A percentile compares a stretch with the other conserved stretches of the same genome.
Conservation (phyloP, 2,888 invertebrate genomes). For the Pycnomerus fuliginosus region DNA sequence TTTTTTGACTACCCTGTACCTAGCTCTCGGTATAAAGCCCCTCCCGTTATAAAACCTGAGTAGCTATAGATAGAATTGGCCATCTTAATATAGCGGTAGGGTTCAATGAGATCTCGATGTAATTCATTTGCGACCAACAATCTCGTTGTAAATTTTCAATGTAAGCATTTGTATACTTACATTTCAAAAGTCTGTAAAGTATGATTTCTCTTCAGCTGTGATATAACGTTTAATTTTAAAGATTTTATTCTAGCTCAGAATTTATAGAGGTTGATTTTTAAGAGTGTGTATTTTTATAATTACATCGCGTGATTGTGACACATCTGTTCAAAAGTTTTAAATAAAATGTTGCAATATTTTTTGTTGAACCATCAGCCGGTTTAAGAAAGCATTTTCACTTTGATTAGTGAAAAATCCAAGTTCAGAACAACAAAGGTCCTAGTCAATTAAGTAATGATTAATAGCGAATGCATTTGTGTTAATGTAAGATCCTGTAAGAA, state of each 20-base stretch:
- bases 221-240: conserved; percentile 19
- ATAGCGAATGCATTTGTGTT: conserved; percentile 21
- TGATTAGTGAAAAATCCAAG: conserved; percentile 12
- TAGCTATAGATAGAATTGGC: no score
- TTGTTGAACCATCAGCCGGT: conserved; percentile 8
- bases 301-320: conserved; percentile 1
- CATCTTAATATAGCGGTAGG: no score
- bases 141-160: no score
- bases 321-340: background rate
- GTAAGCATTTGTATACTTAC: conserved; percentile 6
- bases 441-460: conserved; percentile 23
- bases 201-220: conserved; percentile 26
- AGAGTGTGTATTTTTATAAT: conserved; percentile 24
- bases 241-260: conserved; percentile 16
- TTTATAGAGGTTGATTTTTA: conserved; percentile 16
- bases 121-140: conserved; percentile 7
- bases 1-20: background rate
- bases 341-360: conserved; percentile 4
- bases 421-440: no score
- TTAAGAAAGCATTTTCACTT: conserved; percentile 4
- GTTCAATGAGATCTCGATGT: conserved; percentile 11
- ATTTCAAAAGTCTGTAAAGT: conserved; percentile 1
- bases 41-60: no score
- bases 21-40: conserved; percentile 3
- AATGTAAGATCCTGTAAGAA: conserved; percentile 22